phyloP scores from a whole-genome alignment of 2,797 vertebrate species.

The Oryzias sinensis region DNA sequence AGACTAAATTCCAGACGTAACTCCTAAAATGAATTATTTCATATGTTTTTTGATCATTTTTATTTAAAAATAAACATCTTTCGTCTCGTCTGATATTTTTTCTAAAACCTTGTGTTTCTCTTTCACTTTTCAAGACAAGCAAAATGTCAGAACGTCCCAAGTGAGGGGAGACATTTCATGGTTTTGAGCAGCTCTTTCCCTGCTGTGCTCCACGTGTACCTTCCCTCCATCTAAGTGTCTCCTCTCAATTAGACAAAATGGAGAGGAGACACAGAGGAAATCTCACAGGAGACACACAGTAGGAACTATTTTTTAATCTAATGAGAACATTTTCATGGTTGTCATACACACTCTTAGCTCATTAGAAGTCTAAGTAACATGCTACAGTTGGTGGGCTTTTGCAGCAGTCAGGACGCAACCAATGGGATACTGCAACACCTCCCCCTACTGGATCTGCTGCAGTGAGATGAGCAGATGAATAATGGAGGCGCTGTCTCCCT shows the following conservation, averaged over 20 bases:
- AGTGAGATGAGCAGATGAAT: slow-evolving; percentile 73
- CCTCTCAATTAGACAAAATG: slow-evolving; percentile 4
- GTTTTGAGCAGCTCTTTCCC: slow-evolving; percentile 31
- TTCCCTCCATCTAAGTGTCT: slow-evolving; percentile 18
- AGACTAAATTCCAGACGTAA: no score
- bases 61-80: background rate
- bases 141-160: slow-evolving; percentile 48
- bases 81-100: slow-evolving; percentile 5
- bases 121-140: slow-evolving; percentile 18
- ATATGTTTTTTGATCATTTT: no score
- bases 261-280: background rate
- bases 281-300: background rate
- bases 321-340: no score
- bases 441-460: slow-evolving; percentile 85
- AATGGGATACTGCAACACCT: slow-evolving; percentile 83
- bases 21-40: no score
- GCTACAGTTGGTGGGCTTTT: slow-evolving; percentile 23
- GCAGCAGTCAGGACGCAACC: slow-evolving; percentile 30
- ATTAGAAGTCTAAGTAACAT: slow-evolving; percentile 12
- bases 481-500: slow-evolving; percentile 42
- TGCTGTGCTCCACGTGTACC: background rate
- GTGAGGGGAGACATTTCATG: slow-evolving; percentile 44
- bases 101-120: background rate
- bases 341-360: background rate
- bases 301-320: slow-evolving; percentile 1